Conservation (phyloP, 2,113 vertebrate genomes). For the Chloroceryle aenea region DNA sequence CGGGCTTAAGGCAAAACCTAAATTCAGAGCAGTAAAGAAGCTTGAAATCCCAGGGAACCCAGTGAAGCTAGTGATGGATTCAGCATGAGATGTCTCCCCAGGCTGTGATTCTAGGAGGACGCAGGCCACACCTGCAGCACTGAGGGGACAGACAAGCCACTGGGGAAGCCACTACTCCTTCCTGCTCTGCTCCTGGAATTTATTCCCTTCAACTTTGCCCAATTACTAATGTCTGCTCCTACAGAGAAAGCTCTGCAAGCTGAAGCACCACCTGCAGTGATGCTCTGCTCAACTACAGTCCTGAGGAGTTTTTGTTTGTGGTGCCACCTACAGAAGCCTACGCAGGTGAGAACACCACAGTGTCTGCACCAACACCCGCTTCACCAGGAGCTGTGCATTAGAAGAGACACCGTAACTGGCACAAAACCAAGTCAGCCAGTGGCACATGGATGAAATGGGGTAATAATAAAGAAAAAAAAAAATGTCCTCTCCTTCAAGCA, state of each 20-base stretch:
- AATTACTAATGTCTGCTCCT: background rate
- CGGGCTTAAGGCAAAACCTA: background rate
- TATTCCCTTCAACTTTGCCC: background rate
- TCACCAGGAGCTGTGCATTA: background rate
- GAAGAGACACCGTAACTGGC: background rate
- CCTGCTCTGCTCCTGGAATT: background rate
- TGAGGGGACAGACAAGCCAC: background rate
- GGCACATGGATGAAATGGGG: background rate
- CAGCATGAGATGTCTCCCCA: background rate
- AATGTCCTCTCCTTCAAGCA: accelerated
- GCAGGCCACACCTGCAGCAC: background rate
- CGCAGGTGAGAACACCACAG: accelerated
- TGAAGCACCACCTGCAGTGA: background rate
- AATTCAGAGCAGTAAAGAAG: background rate
- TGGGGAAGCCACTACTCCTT: background rate
- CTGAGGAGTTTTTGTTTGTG: background rate
- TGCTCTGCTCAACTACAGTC: background rate
- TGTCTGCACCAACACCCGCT: background rate
- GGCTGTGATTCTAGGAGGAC: background rate
- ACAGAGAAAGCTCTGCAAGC: accelerated
- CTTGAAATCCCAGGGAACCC: background rate
- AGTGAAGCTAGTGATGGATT: background rate
- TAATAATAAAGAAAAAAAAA: background rate
- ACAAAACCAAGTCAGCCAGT: background rate
- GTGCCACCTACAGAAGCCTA: background rate